Conservation (phyloP, 1,140 invertebrate genomes). For the Prorops nasuta region DNA sequence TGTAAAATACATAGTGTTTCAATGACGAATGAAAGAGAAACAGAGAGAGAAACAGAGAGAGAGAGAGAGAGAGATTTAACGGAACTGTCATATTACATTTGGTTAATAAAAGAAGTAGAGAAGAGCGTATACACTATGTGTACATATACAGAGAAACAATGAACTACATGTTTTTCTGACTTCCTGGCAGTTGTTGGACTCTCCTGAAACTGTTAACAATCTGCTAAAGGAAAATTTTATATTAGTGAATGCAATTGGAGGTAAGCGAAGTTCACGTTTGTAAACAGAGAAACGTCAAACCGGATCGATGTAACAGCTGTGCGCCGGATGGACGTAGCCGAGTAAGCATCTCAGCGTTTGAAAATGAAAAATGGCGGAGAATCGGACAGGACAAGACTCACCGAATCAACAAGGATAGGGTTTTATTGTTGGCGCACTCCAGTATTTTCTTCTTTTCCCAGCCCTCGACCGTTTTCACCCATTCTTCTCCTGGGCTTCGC, state of each 20-base stretch:
- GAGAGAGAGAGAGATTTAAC: constrained; percentile 3
- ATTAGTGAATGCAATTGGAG: too few relatives aligned
- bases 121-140: too few relatives aligned
- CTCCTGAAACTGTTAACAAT: too few relatives aligned
- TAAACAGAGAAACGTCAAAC: constrained; percentile 40
- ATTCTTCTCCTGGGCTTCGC: constrained; percentile 94
- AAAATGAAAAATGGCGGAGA: constrained; percentile 8
- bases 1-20: too few relatives aligned
- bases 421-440: constrained; percentile 67
- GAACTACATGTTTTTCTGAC: too few relatives aligned
- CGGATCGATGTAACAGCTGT: constrained; percentile 50
- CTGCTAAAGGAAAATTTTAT: too few relatives aligned
- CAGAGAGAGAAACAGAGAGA: constrained; percentile 22
- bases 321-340: constrained; percentile 3
- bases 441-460: constrained; percentile 95
- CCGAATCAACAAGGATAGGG: constrained; percentile 50
- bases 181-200: too few relatives aligned
- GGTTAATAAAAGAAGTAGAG: too few relatives aligned
- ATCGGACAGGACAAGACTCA: too few relatives aligned
- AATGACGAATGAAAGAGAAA: not conserved
- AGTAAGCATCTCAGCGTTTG: not conserved
- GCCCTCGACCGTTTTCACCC: constrained; percentile 95
- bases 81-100: too few relatives aligned
- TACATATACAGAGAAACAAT: too few relatives aligned
- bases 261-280: constrained; percentile 9